Conservation (phyloP, 2,888 invertebrate genomes). For the Hydroisotoma schaefferi region DNA sequence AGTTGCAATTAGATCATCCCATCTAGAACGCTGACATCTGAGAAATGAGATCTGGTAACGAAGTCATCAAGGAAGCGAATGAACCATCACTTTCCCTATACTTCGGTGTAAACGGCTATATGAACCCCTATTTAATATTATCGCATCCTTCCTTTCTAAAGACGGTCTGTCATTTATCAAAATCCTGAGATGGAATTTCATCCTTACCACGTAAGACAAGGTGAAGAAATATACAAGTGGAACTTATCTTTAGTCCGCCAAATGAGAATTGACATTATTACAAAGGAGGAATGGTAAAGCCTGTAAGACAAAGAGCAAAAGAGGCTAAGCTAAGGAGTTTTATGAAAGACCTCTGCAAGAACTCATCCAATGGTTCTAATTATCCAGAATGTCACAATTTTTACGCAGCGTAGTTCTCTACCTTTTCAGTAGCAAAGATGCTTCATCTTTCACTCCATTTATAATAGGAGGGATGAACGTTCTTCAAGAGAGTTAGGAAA, state of each 20-base stretch:
- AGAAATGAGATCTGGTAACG: neutral
- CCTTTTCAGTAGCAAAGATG: no score
- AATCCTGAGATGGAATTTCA: no score
- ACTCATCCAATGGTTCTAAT: neutral
- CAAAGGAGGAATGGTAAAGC: neutral
- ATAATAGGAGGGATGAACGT: neutral
- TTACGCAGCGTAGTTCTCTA: no score
- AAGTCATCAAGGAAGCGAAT: neutral
- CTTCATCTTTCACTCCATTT: neutral
- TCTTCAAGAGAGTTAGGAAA: neutral
- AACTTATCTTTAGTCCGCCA: no score
- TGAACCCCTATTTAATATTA: no score
- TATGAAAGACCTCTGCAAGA: slow-evolving; percentile 1
- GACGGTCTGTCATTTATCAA: no score
- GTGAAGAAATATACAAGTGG: no score
- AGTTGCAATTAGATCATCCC: neutral
- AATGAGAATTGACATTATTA: neutral
- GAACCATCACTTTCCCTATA: no score
- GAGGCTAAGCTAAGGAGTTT: neutral
- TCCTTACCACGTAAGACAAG: no score
- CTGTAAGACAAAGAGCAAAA: neutral
- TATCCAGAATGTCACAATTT: slow-evolving; percentile 21
- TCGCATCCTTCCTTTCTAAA: no score
- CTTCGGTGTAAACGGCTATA: no score
- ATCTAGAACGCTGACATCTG: neutral